Base-by-base conservation (phyloP, 2,113 vertebrate genomes). In the Sceloporus undulatus region DNA sequence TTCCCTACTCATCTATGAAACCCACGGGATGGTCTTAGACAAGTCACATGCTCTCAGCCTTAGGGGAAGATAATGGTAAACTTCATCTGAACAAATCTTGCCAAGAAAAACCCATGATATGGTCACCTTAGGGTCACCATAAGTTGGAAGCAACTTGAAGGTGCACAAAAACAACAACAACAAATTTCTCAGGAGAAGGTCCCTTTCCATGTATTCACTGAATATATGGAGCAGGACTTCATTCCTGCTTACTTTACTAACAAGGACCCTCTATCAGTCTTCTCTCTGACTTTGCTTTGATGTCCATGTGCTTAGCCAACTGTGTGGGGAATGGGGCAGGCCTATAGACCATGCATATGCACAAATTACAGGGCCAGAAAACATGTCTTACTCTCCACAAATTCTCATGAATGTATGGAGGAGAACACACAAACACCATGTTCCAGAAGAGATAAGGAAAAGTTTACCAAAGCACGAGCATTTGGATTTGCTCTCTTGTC, bases 401-500 rank as follows among this genome's bases (percentile, higher is more conserved):
- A 59, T n/a, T 54, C 38, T n/a, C 27, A 14, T 68, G 59, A 52
- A 52, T 78, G 3, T 52, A 62, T 78, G 40, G 74, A 70, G 14
- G 65, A 16, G 29, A 70, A 38, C 85, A n/a, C 84, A 6, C 59
- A 77, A 87, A 21, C 27, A 29, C 1, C 8, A 82, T 78, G 79
- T 40, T 42, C 59, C 40, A 2, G 0, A 0, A 74, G 4, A 79
- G n/a, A 62, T 40, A 68, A 85, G 66, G 90, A 78, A 81, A 84
- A 84, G 59, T 93, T 97, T 97, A 99, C 99, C 98, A 99, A 96
- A 25, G 99, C 99, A 59, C 98, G 97, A 89, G 99, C 98, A 4
- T 99, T 99, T 52, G 99, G 98, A 92, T 99, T 99, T 95, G 98
- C 99, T 94, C 98, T 97, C 97, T 99, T 99, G 97, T 99, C 98